Evolutionary conservation across 2,888 invertebrate genomes (phyloP), one percentile per base, ranked within the genome.

Genomic region (Nomada ruficornis): DNA sequence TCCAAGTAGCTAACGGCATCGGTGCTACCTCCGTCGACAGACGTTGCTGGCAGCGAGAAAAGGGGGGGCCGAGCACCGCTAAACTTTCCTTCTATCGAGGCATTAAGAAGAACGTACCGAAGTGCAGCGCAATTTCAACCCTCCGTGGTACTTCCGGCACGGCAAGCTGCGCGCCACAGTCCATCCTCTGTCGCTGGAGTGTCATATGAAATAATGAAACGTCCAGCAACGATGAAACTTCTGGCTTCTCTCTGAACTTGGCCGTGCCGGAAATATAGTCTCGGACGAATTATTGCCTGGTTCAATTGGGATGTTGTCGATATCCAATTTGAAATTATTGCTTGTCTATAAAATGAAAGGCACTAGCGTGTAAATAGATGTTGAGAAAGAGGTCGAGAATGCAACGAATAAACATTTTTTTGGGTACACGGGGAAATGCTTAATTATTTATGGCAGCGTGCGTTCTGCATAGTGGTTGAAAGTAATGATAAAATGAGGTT

Each of bases 1-100:
- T 88, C 78, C 78, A 86, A 88, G 84, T 77, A 82, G 79, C 80
- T 79, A 80, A 78, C 75, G 82, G 76, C 77, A 57, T 64, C 68
- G 88, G 68, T 78, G 36, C 36, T 7, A 63, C 55, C 65, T 60
- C 52, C 74, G 74, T 59, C 76, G 77, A 67, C 83, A 84, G 77
- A 74, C 84, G 70, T 77, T 59, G 62, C 70, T 26, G 42, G 69
- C 50, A 29, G 68, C 54, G 63, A 65, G 75, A 69, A 78, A 72
- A 76, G 74, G 36, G 36, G 68, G 62, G 60, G 10, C 52, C 9
- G 60, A 15, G 78, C 44, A 59, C 57, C 69, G 54, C 44, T 72
- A 72, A 85, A 84, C 65, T 80, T 86, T 86, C 75, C 74, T 80
- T 73, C 63, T 68, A 68, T 81, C 81, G 79, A 59, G 63, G 79